Percentiles rank a stretch among this genome's conserved stretches.
Evolutionary conservation across 2,113 vertebrate species (phyloP).

Genomic region (Bubo scandiacus): DNA sequence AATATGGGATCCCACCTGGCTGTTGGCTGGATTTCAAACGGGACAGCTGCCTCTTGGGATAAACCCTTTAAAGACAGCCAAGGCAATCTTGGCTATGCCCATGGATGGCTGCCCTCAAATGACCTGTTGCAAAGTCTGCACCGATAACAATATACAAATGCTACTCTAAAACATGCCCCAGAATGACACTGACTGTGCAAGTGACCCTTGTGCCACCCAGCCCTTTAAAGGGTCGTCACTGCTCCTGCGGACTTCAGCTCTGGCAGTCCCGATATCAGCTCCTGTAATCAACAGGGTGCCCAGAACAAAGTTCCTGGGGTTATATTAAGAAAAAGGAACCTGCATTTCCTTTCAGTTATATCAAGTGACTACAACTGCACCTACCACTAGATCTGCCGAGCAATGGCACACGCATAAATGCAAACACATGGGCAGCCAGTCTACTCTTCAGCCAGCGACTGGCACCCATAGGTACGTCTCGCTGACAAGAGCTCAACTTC

Average conservation of each 20-base stretch:
- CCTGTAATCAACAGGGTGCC: not conserved
- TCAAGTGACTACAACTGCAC: not conserved
- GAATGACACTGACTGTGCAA: not conserved
- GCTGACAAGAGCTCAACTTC: not conserved
- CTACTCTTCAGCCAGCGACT: not conserved
- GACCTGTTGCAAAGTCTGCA: not conserved
- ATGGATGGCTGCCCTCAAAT: not conserved
- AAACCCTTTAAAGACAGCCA: slow-evolving; percentile 48
- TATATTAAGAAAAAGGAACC: not conserved
- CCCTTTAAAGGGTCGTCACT: not conserved
- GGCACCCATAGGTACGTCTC: accelerated
- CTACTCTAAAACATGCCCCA: not conserved
- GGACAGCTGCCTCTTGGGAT: not conserved
- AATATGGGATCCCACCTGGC: not conserved
- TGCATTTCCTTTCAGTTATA: not conserved
- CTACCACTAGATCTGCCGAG: not conserved
- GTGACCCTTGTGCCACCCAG: not conserved
- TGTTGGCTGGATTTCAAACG: slow-evolving; percentile 23
- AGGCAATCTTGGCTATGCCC: not conserved
- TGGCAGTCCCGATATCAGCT: accelerated
- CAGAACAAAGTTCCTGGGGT: not conserved
- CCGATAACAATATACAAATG: accelerated
- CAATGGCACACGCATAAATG: accelerated
- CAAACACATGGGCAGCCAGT: accelerated
- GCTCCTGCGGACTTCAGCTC: not conserved